Evolutionary conservation across 2,888 invertebrate species (phyloP).

Genomic region (Acanthopleura granulata): DNA sequence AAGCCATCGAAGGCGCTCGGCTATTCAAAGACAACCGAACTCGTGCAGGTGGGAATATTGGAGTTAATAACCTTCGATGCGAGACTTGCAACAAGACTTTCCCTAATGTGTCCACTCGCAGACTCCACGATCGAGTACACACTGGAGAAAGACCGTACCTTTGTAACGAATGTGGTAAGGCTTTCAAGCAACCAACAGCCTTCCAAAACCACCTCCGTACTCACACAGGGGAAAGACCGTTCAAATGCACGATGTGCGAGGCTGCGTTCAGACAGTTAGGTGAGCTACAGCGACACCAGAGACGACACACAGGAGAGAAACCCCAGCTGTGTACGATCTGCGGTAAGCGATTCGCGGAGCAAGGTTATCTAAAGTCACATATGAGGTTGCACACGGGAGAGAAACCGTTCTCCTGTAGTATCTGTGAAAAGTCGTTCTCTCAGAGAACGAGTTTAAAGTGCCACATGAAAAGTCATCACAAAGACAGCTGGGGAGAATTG

Average conservation of each 20-base stretch:
- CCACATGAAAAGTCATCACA: conserved; percentile 1
- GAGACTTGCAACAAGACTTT: neutral
- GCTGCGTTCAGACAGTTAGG: neutral
- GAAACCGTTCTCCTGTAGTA: neutral
- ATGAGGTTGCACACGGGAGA: conserved; percentile 2
- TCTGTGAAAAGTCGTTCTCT: conserved; percentile 1
- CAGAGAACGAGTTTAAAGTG: neutral
- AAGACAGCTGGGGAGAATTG: neutral
- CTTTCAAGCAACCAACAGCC: neutral
- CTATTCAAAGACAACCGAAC: too few relatives aligned
- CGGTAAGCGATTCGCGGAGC: neutral
- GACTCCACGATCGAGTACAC: neutral
- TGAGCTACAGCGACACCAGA: neutral
- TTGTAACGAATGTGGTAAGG: neutral
- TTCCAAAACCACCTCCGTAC: neutral
- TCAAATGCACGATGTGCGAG: neutral
- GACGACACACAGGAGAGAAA: neutral
- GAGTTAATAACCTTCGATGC: neutral
- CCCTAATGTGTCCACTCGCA: neutral
- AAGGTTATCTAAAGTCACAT: neutral
- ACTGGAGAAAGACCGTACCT: conserved; percentile 6
- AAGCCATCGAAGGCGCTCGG: too few relatives aligned
- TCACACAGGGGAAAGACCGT: neutral
- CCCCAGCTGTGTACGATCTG: neutral
- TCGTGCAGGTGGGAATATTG: too few relatives aligned